Evolutionary conservation across 2,797 vertebrate genomes (phyloP).

Genomic region (Helostoma temminkii): DNA sequence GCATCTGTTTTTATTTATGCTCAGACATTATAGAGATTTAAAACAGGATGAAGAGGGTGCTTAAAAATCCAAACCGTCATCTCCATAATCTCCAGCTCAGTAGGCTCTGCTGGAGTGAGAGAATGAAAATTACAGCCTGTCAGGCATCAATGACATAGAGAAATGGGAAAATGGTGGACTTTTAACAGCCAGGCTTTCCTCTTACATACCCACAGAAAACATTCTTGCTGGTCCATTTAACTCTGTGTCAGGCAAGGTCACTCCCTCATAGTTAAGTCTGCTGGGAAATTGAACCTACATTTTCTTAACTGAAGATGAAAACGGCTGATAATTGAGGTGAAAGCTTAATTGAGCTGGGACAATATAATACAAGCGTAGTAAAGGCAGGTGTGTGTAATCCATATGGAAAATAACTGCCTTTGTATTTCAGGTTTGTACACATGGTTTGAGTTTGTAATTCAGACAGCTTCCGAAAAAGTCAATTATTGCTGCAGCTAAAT

Average conservation of each 20-base stretch:
- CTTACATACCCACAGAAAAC: constrained; percentile 72
- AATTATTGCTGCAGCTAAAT: no score
- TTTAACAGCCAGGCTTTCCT: constrained; percentile 86
- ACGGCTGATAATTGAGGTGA: constrained; percentile 57
- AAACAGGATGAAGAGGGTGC: constrained; percentile 72
- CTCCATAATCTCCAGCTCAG: constrained; percentile 90
- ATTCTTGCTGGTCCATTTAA: constrained; percentile 89
- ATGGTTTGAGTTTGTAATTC: not conserved
- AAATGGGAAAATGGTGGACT: constrained; percentile 90
- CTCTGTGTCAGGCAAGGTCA: constrained; percentile 88
- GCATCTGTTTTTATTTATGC: constrained; percentile 83
- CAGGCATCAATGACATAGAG: constrained; percentile 89
- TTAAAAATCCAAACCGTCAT: constrained; percentile 85
- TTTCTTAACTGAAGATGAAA: constrained; percentile 73
- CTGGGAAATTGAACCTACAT: constrained; percentile 84
- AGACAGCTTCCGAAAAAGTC: not conserved
- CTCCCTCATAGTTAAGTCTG: constrained; percentile 78
- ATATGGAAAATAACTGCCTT: not conserved
- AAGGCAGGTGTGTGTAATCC: not conserved
- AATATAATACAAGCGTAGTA: constrained; percentile 19
- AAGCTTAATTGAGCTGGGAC: constrained; percentile 49
- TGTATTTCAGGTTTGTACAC: not conserved
- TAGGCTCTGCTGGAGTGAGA: constrained; percentile 87
- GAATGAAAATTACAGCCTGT: constrained; percentile 92
- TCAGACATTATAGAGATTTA: constrained; percentile 75